phyloP scores from a whole-genome alignment of 1,140 invertebrate genomes.

The Camponotus floridanus region DNA sequence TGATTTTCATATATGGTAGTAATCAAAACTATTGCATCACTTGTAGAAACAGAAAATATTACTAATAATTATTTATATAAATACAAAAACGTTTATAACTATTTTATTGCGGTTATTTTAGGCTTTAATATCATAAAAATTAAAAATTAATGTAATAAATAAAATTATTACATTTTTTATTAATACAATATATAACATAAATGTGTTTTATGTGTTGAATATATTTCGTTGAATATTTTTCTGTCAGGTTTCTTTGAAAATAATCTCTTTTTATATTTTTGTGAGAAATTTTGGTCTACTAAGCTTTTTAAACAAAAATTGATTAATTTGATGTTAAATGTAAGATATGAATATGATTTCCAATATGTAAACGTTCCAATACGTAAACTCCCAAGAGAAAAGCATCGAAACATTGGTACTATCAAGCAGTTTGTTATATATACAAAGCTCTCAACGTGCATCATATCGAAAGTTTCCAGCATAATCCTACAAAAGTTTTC shows the following conservation, averaged over 20 bases:
- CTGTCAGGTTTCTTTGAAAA: neutral
- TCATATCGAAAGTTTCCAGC: conserved; percentile 39
- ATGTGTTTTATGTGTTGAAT: neutral
- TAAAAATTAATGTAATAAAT: no score
- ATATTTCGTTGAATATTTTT: no score
- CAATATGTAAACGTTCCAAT: neutral
- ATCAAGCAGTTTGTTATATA: neutral
- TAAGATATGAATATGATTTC: neutral
- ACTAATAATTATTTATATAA: no score
- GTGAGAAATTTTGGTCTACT: neutral
- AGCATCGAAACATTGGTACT: neutral
- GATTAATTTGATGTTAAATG: conserved; percentile 13
- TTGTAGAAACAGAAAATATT: no score
- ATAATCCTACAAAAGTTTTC: conserved; percentile 42
- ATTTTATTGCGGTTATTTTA: no score
- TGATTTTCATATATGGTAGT: neutral
- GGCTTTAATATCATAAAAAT: no score
- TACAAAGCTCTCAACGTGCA: neutral
- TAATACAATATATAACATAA: neutral
- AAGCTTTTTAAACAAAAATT: neutral
- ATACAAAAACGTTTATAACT: no score
- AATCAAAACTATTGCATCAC: no score
- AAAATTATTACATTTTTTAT: neutral
- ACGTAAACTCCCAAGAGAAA: neutral
- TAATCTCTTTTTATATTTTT: neutral